Evolutionary conservation across 2,888 invertebrate species (phyloP), one percentile per base, ranked within the genome.

Genomic region (Drosophila merina): DNA sequence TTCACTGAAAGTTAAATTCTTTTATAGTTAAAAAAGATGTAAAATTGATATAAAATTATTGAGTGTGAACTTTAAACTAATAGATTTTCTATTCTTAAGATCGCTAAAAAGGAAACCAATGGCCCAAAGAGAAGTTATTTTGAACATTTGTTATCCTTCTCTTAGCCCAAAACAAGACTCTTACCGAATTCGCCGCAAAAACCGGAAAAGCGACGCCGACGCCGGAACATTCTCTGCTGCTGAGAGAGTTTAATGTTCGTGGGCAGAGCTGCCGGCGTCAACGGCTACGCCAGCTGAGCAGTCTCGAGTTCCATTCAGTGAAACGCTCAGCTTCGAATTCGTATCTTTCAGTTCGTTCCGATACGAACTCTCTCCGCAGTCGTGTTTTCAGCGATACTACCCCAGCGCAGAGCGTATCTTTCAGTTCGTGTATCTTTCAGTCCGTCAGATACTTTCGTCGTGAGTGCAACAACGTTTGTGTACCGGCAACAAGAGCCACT

Each of bases 241-340:
- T 9, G 25, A 12, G 51, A 10, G 33, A 30, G 55, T 50, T 30
- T 58, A n/a, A 36, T n/a, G 36, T 36, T 36, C 36, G 36, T 42
- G 57, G 26, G 64, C 79, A 50, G 38, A 63, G 69, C 49, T 8
- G 63, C 12, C 36, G 44, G 33, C 66, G 48, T 14, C 51, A 56
- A 42, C 62, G 48, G 12, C 58, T 44, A 57, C 74, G 67, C 25
- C 25, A 14, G 62, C 49, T n/a, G 64, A 14, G 66, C 64, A 52
- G 84, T 76, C 75, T 77, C 77, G 86, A 88, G 88, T 90, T 89
- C 90, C 89, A 90, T 90, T 89, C 89, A 89, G 77, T 45, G 63
- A 50, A 14, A 45, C 36, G 33, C 44, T 28, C 45, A 31, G 50
- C 12, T 59, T 68, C 88, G 82, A 77, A 10, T 85, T 89, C 88